Percentiles rank a stretch among this genome's conserved stretches.
These are phyloP conservation scores for Calliopum simillimum DNA, from an alignment of 2,888 invertebrate species.

Conservation along the genomic window DNA sequence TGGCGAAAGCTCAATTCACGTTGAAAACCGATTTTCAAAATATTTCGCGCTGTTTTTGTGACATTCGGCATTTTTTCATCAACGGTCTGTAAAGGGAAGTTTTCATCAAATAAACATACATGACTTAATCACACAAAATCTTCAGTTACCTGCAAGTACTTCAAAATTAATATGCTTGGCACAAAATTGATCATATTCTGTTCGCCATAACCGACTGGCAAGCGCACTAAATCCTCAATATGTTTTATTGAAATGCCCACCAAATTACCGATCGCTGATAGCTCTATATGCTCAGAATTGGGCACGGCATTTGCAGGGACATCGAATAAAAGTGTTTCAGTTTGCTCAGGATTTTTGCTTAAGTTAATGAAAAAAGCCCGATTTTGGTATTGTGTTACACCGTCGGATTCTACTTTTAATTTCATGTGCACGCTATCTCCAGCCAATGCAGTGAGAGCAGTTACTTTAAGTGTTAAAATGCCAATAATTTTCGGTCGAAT, in stretches of 20 bases:
- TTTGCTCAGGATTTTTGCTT: too few species aligned
- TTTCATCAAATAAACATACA: too few species aligned
- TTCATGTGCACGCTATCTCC: conserved; percentile 70
- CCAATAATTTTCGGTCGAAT: too few species aligned
- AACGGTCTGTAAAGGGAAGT: conserved; percentile 68
- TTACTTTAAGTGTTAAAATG: too few species aligned
- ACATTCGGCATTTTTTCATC: conserved; percentile 75
- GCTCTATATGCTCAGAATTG: conserved; percentile 71
- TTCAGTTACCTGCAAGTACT: conserved; percentile 72
- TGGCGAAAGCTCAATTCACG: conserved; percentile 79
- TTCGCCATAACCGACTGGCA: conserved; percentile 78
- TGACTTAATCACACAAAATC: neutral
- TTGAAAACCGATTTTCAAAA: conserved; percentile 74
- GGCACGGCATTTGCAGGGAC: conserved; percentile 70
- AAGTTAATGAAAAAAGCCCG: conserved; percentile 53
- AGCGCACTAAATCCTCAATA: conserved; percentile 69
- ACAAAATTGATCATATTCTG: conserved; percentile 77
- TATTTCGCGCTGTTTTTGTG: conserved; percentile 69
- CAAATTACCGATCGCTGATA: conserved; percentile 71
- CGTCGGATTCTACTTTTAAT: conserved; percentile 72
- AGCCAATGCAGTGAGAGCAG: conserved; percentile 67
- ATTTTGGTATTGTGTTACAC: conserved; percentile 75
- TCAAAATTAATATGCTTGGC: conserved; percentile 74
- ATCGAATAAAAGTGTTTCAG: conserved; percentile 56
- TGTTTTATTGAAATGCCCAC: conserved; percentile 60